Evolutionary conservation across 2,888 invertebrate genomes (phyloP), one percentile per base, ranked within the genome.

Genomic region (Leptothorax acervorum): DNA sequence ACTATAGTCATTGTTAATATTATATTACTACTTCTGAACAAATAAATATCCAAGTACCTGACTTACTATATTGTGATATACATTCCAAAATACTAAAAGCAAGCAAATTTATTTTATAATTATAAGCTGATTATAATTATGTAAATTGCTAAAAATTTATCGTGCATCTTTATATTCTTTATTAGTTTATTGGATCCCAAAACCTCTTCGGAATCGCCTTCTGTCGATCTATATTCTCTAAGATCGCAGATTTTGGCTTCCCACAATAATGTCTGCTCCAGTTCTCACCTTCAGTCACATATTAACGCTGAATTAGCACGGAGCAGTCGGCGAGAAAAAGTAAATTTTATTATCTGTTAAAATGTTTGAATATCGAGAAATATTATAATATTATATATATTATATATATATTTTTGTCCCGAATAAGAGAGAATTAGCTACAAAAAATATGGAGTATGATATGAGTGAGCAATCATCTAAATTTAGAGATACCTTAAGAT

Each of bases 281-380:
- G 92, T 63, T 90, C 92, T 23, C 94, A 94, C 73, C 73, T 94
- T 4, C 92, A 93, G 75, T 94, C 94, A 28, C 94, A 94, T 31
- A 91, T 93, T 9, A 94, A 93, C 76, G 92, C 93, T 3, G 93
- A 93, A 83, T 84, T 92, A 1, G 90, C 87, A 35, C 68, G 90
- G 31, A 90, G 85, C 28, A 90, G 66, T 68, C 88, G 91, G 35
- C 89, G 63, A 55, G 90, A 92, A n/a, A 92, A 91, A 86, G 93
- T 93, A 88, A 82, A 18, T 79, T 6, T 65, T 66, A 15, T 39
- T 71, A 55, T 74, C 23, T 0, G 3, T 23, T 35, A 31, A 55
- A 15, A 15, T 39, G 45, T 48, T 1, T 4, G 2, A 23, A 57
- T n/a, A 12, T 11, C 2, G 9, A 65, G 9, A 65, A 57, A 57